Percentiles rank a stretch among this genome's conserved stretches.
Evolutionary conservation across 2,797 vertebrate species (phyloP).

Genomic region (Sitta carolinensis): DNA sequence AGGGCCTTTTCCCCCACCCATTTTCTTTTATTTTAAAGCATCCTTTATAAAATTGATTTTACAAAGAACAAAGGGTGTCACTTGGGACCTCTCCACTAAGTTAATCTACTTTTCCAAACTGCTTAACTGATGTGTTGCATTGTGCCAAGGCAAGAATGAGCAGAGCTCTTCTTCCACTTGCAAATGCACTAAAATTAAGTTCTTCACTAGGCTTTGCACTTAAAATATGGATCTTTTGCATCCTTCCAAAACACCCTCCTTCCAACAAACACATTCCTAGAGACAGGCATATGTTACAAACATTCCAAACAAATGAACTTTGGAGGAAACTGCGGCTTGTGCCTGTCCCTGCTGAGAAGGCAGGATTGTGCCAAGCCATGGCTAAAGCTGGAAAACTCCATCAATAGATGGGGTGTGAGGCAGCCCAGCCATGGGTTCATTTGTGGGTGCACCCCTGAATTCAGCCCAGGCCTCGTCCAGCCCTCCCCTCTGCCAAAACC

Average conservation of each 20-base stretch:
- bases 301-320: neutral
- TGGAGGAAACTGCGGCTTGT: neutral
- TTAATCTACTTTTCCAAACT: neutral
- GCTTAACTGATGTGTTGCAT: neutral
- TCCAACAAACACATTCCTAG: conserved; percentile 9
- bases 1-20: rapidly evolving
- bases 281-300: conserved; percentile 37
- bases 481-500: neutral
- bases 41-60: neutral
- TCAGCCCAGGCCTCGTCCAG: rapidly evolving
- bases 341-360: conserved; percentile 13
- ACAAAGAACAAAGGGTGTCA: neutral
- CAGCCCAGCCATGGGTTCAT: neutral
- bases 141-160: neutral
- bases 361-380: neutral
- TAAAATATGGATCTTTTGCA: conserved; percentile 23
- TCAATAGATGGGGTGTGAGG: neutral
- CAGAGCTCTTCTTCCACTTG: neutral
- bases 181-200: conserved; percentile 38
- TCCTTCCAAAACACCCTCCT: conserved; percentile 30
- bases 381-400: neutral
- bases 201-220: neutral
- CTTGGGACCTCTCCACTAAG: neutral
- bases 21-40: neutral
- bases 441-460: rapidly evolving